Evolutionary conservation across 2,888 invertebrate genomes (phyloP).

Genomic region (Chirona hameri): DNA sequence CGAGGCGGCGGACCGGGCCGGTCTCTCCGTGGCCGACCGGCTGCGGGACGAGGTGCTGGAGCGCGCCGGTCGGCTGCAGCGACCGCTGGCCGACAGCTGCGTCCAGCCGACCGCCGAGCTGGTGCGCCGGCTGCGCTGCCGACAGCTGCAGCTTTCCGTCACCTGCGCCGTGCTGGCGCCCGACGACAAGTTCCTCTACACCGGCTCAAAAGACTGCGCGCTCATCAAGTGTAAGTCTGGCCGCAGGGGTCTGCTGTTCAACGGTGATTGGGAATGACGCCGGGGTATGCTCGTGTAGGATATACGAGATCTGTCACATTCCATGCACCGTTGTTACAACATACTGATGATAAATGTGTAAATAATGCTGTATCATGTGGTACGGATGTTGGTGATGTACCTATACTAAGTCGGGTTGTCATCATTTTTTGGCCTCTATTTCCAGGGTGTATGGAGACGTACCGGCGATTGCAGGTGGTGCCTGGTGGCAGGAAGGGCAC

Average conservation of each 20-base stretch:
- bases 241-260: too few species aligned
- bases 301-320: too few species aligned
- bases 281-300: too few species aligned
- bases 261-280: too few species aligned
- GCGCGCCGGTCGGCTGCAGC: conserved; percentile 73
- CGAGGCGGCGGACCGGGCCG: conserved; percentile 59
- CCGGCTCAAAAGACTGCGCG: conserved; percentile 82
- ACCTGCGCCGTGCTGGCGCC: conserved; percentile 75
- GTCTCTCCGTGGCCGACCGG: conserved; percentile 63
- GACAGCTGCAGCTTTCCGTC: conserved; percentile 71
- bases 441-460: conserved; percentile 9
- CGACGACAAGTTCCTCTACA: conserved; percentile 68
- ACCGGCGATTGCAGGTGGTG: conserved; percentile 50
- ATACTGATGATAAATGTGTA: too few species aligned
- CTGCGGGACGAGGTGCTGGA: conserved; percentile 81
- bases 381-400: too few species aligned
- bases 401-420: too few species aligned
- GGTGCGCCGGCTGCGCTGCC: conserved; percentile 61
- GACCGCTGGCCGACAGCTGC: conserved; percentile 66
- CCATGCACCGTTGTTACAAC: too few species aligned
- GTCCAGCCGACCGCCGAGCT: conserved; percentile 47
- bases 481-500: conserved; percentile 44
- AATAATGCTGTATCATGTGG: too few species aligned
- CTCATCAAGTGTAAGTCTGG: conserved; percentile 72
- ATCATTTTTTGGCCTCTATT: background rate